phyloP scores from a whole-genome alignment of 1,140 invertebrate species.

The Dryas iulia region DNA sequence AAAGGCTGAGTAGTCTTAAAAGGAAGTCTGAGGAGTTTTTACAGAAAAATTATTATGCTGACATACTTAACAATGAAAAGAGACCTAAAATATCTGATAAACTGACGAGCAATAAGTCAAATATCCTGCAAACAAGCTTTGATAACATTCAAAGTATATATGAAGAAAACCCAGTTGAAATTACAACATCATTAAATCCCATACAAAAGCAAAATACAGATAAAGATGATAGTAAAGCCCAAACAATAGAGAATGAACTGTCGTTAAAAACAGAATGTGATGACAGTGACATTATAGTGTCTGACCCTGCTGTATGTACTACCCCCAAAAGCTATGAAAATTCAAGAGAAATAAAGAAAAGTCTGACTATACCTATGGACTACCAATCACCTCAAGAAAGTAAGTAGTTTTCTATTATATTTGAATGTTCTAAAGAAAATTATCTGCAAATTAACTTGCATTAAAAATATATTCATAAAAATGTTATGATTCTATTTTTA shows the following conservation, averaged over 20 bases:
- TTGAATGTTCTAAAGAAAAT: background rate
- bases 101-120: conserved; percentile 54
- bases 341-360: conserved; percentile 59
- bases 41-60: conserved; percentile 68
- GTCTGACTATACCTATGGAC: conserved; percentile 51
- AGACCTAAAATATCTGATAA: conserved; percentile 71
- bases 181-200: conserved; percentile 55
- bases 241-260: conserved; percentile 38
- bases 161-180: conserved; percentile 65
- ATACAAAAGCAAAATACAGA: conserved; percentile 44
- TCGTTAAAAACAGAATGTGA: conserved; percentile 72
- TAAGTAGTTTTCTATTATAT: conserved; percentile 50
- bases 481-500: background rate
- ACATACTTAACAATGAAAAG: conserved; percentile 64
- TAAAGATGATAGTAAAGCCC: conserved; percentile 54
- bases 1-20: conserved; percentile 71
- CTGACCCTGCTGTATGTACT: conserved; percentile 68
- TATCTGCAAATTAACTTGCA: background rate
- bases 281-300: conserved; percentile 71
- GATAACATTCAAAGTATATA: conserved; percentile 67
- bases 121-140: conserved; percentile 52
- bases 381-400: conserved; percentile 72
- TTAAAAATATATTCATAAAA: background rate
- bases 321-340: conserved; percentile 62
- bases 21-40: conserved; percentile 75